A percentile compares a stretch with the other conserved stretches of the same genome.
Conservation (phyloP, 1,140 invertebrate genomes). For the Thaumatotibia leucotreta region DNA sequence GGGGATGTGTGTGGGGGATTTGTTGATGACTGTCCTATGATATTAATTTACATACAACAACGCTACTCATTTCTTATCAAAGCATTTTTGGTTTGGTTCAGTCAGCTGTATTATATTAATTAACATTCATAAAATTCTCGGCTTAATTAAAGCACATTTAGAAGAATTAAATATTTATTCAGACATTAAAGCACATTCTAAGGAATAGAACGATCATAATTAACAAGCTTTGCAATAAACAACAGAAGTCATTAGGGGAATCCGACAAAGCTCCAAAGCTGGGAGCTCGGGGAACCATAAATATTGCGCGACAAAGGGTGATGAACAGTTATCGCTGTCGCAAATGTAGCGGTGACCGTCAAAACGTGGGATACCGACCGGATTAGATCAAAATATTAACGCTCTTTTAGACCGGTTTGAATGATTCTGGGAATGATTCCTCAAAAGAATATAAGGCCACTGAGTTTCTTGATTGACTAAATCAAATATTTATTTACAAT, state of each 20-base stretch:
- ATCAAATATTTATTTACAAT: too few relatives aligned
- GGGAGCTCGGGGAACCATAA: not conserved
- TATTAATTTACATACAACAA: too few relatives aligned
- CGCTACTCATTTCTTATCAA: not conserved
- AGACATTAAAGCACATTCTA: not conserved
- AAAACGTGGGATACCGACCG: not conserved
- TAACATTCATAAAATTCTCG: not conserved
- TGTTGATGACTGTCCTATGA: too few relatives aligned
- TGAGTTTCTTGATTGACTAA: too few relatives aligned
- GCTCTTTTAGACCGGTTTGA: not conserved
- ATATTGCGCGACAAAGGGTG: not conserved
- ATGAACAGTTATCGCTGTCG: not conserved
- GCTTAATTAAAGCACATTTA: not conserved
- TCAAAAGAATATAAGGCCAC: too few relatives aligned
- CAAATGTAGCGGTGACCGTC: not conserved
- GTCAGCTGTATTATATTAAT: not conserved
- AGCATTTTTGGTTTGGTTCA: not conserved
- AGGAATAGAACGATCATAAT: not conserved
- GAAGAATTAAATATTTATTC: not conserved
- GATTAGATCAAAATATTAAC: not conserved
- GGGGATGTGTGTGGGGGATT: too few relatives aligned
- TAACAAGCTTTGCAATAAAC: not conserved
- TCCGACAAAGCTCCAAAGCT: not conserved
- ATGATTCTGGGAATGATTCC: not conserved
- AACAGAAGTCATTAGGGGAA: not conserved